These are phyloP conservation scores for Crotalus horridus DNA, from an alignment of 2,113 vertebrate genomes.

Conservation along the genomic window DNA sequence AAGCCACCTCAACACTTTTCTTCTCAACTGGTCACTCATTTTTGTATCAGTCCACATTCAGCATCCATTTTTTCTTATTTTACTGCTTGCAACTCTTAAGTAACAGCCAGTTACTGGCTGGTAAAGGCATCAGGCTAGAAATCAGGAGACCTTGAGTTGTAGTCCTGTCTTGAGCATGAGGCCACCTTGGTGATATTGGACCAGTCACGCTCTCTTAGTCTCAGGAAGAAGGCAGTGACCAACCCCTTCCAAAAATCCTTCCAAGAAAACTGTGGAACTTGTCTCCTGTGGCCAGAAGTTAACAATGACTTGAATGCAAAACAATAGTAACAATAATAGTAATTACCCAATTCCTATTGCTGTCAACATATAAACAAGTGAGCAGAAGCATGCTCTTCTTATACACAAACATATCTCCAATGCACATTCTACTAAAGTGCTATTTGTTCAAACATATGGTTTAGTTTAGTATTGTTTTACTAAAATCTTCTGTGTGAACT, in stretches of 20 bases:
- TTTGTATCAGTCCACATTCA: not conserved
- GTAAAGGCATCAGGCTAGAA: not conserved
- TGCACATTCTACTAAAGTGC: not conserved
- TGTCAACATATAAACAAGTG: not conserved
- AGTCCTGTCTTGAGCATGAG: not conserved
- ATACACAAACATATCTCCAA: not conserved
- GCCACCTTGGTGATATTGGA: not conserved
- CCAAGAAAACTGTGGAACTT: not conserved
- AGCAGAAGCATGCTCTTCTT: not conserved
- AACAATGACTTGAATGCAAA: not conserved
- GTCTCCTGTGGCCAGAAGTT: not conserved
- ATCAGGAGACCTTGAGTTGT: not conserved
- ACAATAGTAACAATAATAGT: not conserved
- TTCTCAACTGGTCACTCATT: not conserved
- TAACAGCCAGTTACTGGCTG: not conserved
- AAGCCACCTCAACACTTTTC: not conserved
- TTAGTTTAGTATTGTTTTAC: not conserved
- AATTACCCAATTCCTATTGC: not conserved
- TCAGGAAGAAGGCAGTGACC: not conserved
- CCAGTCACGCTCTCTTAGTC: not conserved
- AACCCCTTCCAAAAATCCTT: not conserved
- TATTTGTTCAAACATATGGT: not conserved
- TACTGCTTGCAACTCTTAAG: not conserved
- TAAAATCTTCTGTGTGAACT: not conserved
- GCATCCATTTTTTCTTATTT: not conserved